Percentiles rank a stretch among this genome's conserved stretches.
These are phyloP conservation scores for Hepsetus odoe DNA, from an alignment of 2,113 vertebrate genomes.

Conservation along the genomic window DNA sequence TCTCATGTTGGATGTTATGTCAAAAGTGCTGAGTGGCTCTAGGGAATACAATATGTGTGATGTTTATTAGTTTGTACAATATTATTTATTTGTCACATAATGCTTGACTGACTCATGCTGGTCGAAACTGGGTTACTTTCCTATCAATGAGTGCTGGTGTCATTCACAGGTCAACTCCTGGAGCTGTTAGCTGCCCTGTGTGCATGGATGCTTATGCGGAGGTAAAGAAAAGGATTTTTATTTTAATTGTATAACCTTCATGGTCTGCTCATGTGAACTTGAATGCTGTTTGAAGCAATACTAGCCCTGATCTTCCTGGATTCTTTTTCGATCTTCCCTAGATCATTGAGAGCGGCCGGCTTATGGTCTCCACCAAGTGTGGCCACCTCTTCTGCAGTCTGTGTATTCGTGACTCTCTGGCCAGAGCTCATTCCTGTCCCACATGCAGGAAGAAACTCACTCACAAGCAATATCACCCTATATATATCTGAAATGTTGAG, in stretches of 20 bases:
- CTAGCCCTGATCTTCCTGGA: background rate
- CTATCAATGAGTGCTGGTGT: background rate
- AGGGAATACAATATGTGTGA: no score
- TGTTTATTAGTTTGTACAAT: no score
- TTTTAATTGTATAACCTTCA: background rate
- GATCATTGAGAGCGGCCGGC: conserved; percentile 88
- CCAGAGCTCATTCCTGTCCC: conserved; percentile 86
- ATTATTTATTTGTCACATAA: no score
- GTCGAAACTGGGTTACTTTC: background rate
- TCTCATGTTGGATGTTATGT: no score
- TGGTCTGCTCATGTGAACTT: background rate
- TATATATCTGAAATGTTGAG: conserved; percentile 85
- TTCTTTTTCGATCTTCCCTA: conserved; percentile 56
- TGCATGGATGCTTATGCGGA: conserved; percentile 91
- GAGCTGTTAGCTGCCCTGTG: conserved; percentile 86
- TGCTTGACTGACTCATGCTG: no score
- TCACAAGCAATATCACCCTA: conserved; percentile 91
- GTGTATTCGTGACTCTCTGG: conserved; percentile 89
- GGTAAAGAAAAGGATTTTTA: conserved; percentile 62
- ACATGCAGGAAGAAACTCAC: conserved; percentile 93
- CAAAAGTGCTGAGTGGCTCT: no score
- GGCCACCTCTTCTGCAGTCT: conserved; percentile 97
- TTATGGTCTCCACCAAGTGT: conserved; percentile 92
- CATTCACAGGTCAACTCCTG: conserved; percentile 75
- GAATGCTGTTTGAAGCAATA: background rate